Evolutionary conservation across 2,888 invertebrate genomes (phyloP).

Genomic region (Priocnemis perturbator): DNA sequence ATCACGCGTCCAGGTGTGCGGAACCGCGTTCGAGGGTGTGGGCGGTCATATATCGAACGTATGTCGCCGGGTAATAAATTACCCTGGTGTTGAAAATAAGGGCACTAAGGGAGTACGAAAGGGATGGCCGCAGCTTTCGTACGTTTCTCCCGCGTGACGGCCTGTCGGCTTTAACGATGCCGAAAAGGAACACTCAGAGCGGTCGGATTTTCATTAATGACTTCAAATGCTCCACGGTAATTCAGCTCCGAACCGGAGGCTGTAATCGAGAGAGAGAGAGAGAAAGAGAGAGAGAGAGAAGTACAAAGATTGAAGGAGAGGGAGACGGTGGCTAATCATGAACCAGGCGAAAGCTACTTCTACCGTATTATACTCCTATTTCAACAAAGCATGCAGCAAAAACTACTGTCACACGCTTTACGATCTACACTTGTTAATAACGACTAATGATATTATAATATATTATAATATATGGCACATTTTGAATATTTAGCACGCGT

Average conservation of each 20-base stretch:
- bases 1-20: background rate
- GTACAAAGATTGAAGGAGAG: too few relatives aligned
- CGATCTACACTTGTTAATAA: too few relatives aligned
- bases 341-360: too few relatives aligned
- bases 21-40: background rate
- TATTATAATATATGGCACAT: too few relatives aligned
- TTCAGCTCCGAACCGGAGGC: slow-evolving; percentile 4
- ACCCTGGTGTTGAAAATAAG: slow-evolving; percentile 20
- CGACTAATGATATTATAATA: too few relatives aligned
- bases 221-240: slow-evolving; percentile 33
- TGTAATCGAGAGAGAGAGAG: background rate
- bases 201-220: slow-evolving; percentile 44
- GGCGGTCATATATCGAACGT: slow-evolving; percentile 16
- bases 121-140: background rate
- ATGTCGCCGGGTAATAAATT: slow-evolving; percentile 37
- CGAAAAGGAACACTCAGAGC: slow-evolving; percentile 16
- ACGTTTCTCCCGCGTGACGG: slow-evolving; percentile 14
- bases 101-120: too few relatives aligned
- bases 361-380: too few relatives aligned
- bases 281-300: background rate
- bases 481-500: too few relatives aligned
- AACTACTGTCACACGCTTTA: too few relatives aligned
- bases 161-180: slow-evolving; percentile 46
- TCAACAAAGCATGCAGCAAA: too few relatives aligned
- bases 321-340: too few relatives aligned